These are phyloP conservation scores for Rhabdomys pumilio DNA, from an alignment of 2,797 vertebrate genomes.

Conservation along the genomic window DNA sequence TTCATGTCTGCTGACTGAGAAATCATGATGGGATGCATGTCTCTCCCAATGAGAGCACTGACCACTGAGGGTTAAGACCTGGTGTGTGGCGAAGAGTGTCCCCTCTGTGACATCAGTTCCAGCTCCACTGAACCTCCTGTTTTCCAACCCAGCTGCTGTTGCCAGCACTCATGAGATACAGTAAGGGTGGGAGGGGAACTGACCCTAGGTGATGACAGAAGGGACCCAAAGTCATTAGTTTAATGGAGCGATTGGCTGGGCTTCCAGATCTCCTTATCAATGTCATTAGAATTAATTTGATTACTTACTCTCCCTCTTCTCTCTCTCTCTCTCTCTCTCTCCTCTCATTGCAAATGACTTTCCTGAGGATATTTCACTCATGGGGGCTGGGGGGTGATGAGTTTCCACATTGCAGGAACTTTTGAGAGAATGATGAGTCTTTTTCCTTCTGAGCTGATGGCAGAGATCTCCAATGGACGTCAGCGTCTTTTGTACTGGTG, in stretches of 20 bases:
- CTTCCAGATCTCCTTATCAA: conserved; percentile 83
- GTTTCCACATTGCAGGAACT: background rate
- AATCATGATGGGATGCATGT: background rate
- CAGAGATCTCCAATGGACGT: background rate
- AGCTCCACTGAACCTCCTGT: background rate
- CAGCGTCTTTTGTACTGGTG: background rate
- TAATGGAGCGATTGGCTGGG: conserved; percentile 80
- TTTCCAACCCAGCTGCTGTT: background rate
- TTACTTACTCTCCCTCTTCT: conserved; percentile 22
- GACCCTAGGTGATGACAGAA: conserved; percentile 53
- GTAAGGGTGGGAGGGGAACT: background rate
- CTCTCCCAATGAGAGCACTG: background rate
- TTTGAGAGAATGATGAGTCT: background rate
- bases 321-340: background rate
- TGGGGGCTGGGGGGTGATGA: background rate
- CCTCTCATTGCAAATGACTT: conserved; percentile 59
- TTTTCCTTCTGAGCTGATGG: background rate
- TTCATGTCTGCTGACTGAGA: accelerated
- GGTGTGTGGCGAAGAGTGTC: background rate
- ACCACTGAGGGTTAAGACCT: background rate
- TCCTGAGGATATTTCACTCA: conserved; percentile 7
- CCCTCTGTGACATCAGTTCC: background rate
- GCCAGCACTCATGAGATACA: background rate
- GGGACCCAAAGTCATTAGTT: conserved; percentile 75
- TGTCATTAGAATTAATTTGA: conserved; percentile 85